A percentile compares a stretch with the other conserved stretches of the same genome.
Evolutionary conservation across 2,797 vertebrate genomes (phyloP).

Genomic region (Sebastes miniatus): DNA sequence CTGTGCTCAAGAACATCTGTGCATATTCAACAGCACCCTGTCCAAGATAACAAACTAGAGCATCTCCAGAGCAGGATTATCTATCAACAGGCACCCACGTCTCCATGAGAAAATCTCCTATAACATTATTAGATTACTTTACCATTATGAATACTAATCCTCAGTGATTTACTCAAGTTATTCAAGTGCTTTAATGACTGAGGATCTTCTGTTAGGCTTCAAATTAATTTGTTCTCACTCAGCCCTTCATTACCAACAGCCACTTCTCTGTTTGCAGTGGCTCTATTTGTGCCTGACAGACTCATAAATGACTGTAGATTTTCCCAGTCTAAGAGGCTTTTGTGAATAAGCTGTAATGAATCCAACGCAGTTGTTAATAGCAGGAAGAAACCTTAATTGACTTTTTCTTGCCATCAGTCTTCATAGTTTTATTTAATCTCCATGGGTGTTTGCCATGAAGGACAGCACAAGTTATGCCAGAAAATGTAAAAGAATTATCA

Average conservation of each 20-base stretch:
- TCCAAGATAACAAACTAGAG: neutral
- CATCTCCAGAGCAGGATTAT: slow-evolving; percentile 14
- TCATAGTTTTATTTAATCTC: slow-evolving; percentile 10
- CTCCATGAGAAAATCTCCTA: slow-evolving; percentile 27
- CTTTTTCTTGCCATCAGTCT: neutral
- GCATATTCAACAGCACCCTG: neutral
- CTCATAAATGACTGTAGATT: slow-evolving; percentile 24
- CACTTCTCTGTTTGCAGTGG: slow-evolving; percentile 8
- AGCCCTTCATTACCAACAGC: slow-evolving; percentile 18
- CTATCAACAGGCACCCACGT: neutral
- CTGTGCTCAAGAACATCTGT: neutral
- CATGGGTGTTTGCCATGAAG: neutral
- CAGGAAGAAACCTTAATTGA: slow-evolving; percentile 4
- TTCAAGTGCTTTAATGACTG: slow-evolving; percentile 38
- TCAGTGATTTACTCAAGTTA: slow-evolving; percentile 28
- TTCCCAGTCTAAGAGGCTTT: neutral
- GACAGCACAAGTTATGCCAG: neutral
- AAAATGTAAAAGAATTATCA: neutral
- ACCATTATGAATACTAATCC: slow-evolving; percentile 36
- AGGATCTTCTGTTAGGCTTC: slow-evolving; percentile 29
- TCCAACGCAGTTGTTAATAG: neutral
- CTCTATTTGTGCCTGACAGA: slow-evolving; percentile 29
- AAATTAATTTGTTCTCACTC: slow-evolving; percentile 45
- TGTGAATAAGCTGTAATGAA: slow-evolving; percentile 20
- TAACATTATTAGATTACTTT: slow-evolving; percentile 28